Evolutionary conservation across 2,797 vertebrate species (phyloP).

Genomic region (Rhynchotus rufescens): DNA sequence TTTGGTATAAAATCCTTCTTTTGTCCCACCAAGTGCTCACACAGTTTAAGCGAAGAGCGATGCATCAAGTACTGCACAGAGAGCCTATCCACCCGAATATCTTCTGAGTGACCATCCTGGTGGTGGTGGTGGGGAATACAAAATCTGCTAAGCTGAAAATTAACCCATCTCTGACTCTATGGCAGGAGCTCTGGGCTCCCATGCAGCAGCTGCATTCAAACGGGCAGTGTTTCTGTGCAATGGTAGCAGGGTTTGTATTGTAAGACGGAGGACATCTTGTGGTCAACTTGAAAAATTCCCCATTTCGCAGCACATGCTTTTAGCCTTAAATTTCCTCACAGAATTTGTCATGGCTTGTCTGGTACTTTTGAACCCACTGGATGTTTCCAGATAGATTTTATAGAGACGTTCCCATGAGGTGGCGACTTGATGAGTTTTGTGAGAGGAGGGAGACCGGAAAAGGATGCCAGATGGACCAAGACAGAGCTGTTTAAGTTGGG

Average conservation of each 20-base stretch:
- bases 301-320: not conserved
- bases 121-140: too few species aligned
- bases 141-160: accelerated
- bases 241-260: not conserved
- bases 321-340: not conserved
- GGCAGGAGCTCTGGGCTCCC: accelerated
- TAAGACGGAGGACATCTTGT: constrained; percentile 63
- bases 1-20: not conserved
- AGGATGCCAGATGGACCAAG: not conserved
- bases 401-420: accelerated
- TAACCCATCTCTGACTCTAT: accelerated
- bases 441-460: not conserved
- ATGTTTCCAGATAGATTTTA: not conserved
- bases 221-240: not conserved
- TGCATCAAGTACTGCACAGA: accelerated
- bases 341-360: accelerated
- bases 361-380: accelerated
- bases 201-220: accelerated
- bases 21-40: not conserved
- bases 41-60: accelerated
- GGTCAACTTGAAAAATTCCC: constrained; percentile 27
- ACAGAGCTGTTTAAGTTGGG: not conserved
- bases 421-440: accelerated
- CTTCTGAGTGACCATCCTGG: not conserved
- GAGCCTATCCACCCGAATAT: accelerated